phyloP scores from a whole-genome alignment of 2,888 invertebrate genomes.

The Drosophila suboccidentalis region DNA sequence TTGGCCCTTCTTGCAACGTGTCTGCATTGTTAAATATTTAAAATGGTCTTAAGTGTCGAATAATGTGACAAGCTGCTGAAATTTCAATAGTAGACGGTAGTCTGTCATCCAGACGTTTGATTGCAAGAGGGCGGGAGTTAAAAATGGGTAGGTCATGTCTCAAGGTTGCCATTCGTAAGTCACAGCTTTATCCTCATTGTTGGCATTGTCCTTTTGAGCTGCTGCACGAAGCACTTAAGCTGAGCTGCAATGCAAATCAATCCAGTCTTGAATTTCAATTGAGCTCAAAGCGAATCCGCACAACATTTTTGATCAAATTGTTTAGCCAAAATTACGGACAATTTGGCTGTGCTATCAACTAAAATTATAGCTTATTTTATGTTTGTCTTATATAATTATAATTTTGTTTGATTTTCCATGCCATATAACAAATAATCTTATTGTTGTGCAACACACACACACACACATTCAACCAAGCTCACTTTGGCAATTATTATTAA shows the following conservation, averaged over 20 bases:
- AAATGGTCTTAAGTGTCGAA: constrained; percentile 47
- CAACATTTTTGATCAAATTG: background rate
- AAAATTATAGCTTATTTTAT: background rate
- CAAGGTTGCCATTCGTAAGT: constrained; percentile 17
- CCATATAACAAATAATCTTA: background rate
- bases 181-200: constrained; percentile 1
- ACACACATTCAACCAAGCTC: background rate
- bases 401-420: background rate
- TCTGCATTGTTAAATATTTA: constrained; percentile 50
- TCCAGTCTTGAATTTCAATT: constrained; percentile 1
- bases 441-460: background rate
- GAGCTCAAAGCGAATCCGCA: background rate
- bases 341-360: background rate
- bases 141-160: background rate
- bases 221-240: constrained; percentile 15
- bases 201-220: constrained; percentile 19
- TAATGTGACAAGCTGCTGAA: constrained; percentile 43
- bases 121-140: background rate
- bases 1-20: constrained; percentile 34
- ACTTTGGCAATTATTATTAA: constrained; percentile 41
- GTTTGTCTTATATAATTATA: background rate
- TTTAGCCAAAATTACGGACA: background rate
- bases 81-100: constrained; percentile 33
- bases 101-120: constrained; percentile 9
- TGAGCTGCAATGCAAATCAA: constrained; percentile 16